Evolutionary conservation across 2,797 vertebrate species (phyloP), one percentile per base, ranked within the genome.

Genomic region (Naso thynnoides): DNA sequence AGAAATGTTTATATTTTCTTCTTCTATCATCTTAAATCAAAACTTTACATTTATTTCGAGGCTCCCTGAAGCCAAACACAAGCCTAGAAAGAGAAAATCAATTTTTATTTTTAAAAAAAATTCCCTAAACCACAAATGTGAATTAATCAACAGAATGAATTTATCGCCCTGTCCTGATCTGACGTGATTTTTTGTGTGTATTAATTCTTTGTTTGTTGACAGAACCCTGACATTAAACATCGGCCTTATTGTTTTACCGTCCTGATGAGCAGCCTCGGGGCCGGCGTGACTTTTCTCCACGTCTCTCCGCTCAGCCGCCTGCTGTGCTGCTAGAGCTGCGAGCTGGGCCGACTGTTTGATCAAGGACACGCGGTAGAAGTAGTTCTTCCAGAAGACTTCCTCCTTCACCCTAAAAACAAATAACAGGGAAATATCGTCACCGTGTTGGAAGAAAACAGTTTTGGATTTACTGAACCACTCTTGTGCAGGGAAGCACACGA

Each of bases 281-380:
- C 73, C 79, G 80, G 74, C 11, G 45, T 66, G 82, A 38, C 54
- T 58, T 71, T 78, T 87, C 68, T 61, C 82, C 29, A 85, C 83
- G 4, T 94, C 92, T 15, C 94, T 94, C 60, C 92, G 92, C 62
- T 92, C 94, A 1, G 77, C 88, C 5, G 95, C 94, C 85, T 96
- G 96, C 69, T 97, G 96, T 39, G 96, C 96, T 1, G 95, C 96
- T 29, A 97, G 89, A 0, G 96, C 96, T 0, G 96, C 96, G 83
- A 98, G 95, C 85, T 98, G 96, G 45, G 96, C 96, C 0, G 96
- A 98, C 90, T 98, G 96, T 84, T 97, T 98, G 83, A 98, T 97
- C 80, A 98, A 87, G 48, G 97, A 98, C 65, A 98, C 95, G 0
- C 96, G 95, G 91, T 98, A 98, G 86, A 98, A 98, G 84, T 98